phyloP scores from a whole-genome alignment of 2,113 vertebrate genomes.

The Coracopsis vasa region DNA sequence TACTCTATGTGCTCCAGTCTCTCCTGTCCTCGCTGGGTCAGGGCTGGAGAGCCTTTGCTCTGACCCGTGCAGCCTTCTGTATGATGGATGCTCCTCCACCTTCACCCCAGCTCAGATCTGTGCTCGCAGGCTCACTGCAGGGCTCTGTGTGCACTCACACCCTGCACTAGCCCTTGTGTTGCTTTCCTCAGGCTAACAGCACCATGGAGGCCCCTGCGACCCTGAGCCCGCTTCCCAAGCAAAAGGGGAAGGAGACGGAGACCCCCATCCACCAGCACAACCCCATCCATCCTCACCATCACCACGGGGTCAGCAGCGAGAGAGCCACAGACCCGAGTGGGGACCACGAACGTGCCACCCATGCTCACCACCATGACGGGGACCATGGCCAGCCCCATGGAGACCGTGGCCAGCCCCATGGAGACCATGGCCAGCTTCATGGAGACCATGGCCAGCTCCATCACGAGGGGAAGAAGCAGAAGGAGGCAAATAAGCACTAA shows the following conservation, averaged over 20 bases:
- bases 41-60: background rate
- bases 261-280: background rate
- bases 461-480: background rate
- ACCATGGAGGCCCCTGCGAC: background rate
- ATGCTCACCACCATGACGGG: background rate
- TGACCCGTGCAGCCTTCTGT: background rate
- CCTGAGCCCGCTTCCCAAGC: background rate
- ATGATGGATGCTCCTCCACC: background rate
- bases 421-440: background rate
- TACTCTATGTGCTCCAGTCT: background rate
- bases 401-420: too few relatives aligned
- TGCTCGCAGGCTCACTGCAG: background rate
- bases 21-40: background rate
- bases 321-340: background rate
- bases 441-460: background rate
- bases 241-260: background rate
- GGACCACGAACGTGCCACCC: background rate
- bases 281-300: background rate
- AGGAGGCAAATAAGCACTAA: background rate
- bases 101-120: background rate
- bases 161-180: background rate
- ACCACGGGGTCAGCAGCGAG: background rate
- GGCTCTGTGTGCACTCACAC: background rate
- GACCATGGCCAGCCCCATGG: background rate
- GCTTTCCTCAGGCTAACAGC: conserved; percentile 19